Evolutionary conservation across 2,888 invertebrate genomes (phyloP).

Genomic region (Euphydryas editha): DNA sequence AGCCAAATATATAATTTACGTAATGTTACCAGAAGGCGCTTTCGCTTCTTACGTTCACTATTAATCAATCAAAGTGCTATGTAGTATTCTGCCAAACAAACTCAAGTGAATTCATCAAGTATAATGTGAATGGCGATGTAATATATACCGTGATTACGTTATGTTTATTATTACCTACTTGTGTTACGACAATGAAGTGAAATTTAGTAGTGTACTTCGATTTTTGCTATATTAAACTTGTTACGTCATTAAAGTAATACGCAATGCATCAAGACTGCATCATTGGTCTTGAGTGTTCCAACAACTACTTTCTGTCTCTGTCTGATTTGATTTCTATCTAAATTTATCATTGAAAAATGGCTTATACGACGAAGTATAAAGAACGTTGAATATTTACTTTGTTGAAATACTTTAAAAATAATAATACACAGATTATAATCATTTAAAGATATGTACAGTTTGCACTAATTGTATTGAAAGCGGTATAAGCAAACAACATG

Average conservation of each 20-base stretch:
- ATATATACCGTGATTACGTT: conserved; percentile 1
- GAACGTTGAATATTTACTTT: too few species aligned
- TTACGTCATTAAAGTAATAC: neutral
- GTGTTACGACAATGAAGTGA: conserved; percentile 11
- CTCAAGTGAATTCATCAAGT: neutral
- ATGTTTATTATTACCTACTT: neutral
- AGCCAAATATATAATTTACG: neutral
- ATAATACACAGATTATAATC: too few species aligned
- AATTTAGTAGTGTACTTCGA: conserved; percentile 14
- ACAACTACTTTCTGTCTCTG: neutral
- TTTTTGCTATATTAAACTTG: neutral
- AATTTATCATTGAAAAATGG: neutral
- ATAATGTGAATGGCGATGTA: neutral
- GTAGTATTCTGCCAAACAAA: neutral
- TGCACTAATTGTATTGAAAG: too few species aligned
- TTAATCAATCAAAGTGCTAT: conserved; percentile 1
- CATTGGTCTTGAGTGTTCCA: neutral
- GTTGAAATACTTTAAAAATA: too few species aligned
- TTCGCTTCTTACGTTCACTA: neutral
- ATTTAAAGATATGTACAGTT: too few species aligned
- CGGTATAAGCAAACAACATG: too few species aligned
- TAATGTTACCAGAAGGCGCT: neutral
- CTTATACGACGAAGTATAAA: too few species aligned
- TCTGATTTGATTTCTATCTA: neutral
- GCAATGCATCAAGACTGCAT: neutral